phyloP scores from a whole-genome alignment of 2,113 vertebrate species.

The Fregata magnificens region DNA sequence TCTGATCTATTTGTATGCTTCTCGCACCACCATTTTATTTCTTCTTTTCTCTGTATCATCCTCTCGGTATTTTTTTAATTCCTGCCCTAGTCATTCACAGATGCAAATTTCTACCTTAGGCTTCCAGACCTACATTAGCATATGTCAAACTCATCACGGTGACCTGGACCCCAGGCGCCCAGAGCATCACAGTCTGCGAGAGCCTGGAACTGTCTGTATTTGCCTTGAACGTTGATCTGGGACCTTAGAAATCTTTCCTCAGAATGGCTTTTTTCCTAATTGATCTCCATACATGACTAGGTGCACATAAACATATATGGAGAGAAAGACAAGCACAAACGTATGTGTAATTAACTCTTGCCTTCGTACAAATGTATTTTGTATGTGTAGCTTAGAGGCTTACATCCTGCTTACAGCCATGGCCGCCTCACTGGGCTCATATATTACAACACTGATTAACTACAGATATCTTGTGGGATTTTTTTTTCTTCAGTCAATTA shows the following conservation, averaged over 20 bases:
- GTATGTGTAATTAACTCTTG: background rate
- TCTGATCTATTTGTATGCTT: background rate
- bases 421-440: background rate
- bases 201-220: background rate
- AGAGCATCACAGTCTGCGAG: accelerated
- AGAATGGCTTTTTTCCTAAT: background rate
- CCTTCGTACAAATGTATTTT: background rate
- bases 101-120: background rate
- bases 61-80: background rate
- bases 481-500: background rate
- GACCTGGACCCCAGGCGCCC: background rate
- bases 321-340: background rate
- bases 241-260: background rate
- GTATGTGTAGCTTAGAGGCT: background rate
- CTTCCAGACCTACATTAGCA: background rate
- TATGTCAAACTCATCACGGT: accelerated
- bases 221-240: background rate
- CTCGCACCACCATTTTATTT: background rate
- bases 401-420: background rate
- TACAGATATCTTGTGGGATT: background rate
- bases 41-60: background rate
- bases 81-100: background rate
- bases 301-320: background rate
- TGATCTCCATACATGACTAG: background rate
- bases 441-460: background rate